phyloP scores from a whole-genome alignment of 1,140 invertebrate genomes.

The Drosophila guanche region DNA sequence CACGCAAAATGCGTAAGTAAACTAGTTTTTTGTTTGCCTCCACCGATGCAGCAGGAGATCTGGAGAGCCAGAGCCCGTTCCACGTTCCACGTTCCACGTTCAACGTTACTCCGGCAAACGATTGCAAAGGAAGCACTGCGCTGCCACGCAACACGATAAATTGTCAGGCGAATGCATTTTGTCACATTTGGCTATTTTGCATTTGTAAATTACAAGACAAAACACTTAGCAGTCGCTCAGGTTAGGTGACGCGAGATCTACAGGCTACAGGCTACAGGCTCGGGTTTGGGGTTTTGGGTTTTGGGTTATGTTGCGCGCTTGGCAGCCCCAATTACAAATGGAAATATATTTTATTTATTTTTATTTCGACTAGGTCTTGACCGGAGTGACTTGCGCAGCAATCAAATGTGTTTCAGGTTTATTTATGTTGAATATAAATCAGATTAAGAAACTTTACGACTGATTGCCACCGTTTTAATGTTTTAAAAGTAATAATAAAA shows the following conservation, averaged over 20 bases:
- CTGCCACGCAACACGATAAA: conserved; percentile 65
- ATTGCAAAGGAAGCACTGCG: conserved; percentile 63
- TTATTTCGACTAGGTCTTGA: background rate
- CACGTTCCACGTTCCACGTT: too few species aligned
- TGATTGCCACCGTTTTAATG: too few species aligned
- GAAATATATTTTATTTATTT: conserved; percentile 43
- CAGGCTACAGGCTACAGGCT: conserved; percentile 2
- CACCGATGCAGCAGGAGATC: conserved; percentile 32
- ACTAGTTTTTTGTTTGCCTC: conserved; percentile 50
- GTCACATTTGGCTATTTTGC: conserved; percentile 71
- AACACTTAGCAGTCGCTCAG: conserved; percentile 68
- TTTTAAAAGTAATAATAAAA: too few species aligned
- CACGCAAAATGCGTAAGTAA: conserved; percentile 69
- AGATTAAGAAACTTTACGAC: too few species aligned
- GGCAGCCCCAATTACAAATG: conserved; percentile 49
- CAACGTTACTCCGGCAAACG: conserved; percentile 35
- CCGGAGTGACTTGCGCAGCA: conserved; percentile 1
- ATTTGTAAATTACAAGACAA: conserved; percentile 78
- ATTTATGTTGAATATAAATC: conserved; percentile 3
- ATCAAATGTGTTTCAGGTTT: conserved; percentile 22
- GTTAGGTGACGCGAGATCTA: conserved; percentile 25
- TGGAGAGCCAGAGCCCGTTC: conserved; percentile 1
- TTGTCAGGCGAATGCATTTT: conserved; percentile 72
- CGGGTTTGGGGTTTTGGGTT: background rate
- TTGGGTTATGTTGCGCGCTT: conserved; percentile 18